Conservation (phyloP, 2,113 vertebrate genomes). For the Neolamprologus falcicula region DNA sequence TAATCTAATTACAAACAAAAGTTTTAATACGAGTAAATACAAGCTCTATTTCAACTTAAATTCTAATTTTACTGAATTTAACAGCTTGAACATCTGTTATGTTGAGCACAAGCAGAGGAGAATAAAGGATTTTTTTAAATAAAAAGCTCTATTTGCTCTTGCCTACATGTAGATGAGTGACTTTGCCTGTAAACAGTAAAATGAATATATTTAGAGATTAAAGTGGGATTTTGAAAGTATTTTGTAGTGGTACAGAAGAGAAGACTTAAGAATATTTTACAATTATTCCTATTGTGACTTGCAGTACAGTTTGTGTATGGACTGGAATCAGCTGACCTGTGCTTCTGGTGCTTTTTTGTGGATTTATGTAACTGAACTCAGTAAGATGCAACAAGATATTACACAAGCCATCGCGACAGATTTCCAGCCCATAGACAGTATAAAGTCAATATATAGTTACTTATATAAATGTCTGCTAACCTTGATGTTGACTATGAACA, state of each 20-base stretch:
- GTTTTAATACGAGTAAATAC: not conserved
- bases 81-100: not conserved
- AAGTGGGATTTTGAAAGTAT: not conserved
- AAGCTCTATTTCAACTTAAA: not conserved
- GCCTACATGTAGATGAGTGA: not conserved
- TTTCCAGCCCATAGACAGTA: not conserved
- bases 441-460: not conserved
- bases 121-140: not conserved
- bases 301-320: not conserved
- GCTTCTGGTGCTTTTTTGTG: not conserved
- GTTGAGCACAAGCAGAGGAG: not conserved
- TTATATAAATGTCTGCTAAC: not conserved
- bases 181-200: not conserved
- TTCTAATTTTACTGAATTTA: not conserved
- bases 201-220: not conserved
- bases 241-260: not conserved
- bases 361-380: not conserved
- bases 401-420: not conserved
- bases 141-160: not conserved
- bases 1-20: not conserved
- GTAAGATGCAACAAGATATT: not conserved
- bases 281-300: not conserved
- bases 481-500: not conserved
- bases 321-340: not conserved
- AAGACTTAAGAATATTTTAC: not conserved